A percentile compares a stretch with the other conserved stretches of the same genome.
phyloP scores from a whole-genome alignment of 2,113 vertebrate species.

The Orcinus orca region DNA sequence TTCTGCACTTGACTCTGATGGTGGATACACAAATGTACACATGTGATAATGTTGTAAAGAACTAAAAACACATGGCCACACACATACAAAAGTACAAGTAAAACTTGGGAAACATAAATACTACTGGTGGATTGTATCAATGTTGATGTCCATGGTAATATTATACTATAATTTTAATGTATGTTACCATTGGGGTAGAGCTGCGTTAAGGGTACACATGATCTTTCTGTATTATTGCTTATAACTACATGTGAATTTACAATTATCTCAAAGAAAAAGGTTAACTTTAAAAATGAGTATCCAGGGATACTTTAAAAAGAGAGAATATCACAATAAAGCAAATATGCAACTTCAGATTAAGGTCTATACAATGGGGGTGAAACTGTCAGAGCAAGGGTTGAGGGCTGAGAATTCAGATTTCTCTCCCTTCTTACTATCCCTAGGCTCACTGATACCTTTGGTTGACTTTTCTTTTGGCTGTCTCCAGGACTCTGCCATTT shows the following conservation, averaged over 20 bases:
- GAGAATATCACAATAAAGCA: background rate
- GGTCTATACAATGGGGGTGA: background rate
- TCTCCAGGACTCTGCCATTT: background rate
- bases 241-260: background rate
- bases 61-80: background rate
- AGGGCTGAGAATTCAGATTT: background rate
- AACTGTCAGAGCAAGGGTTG: background rate
- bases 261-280: background rate
- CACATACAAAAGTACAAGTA: background rate
- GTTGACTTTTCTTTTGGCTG: background rate
- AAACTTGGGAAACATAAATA: background rate
- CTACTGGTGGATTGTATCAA: background rate
- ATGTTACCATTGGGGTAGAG: background rate
- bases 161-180: background rate
- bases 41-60: background rate
- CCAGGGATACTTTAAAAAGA: background rate
- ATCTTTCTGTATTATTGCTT: background rate
- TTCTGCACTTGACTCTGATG: background rate
- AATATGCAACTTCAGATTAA: background rate
- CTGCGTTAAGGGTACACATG: background rate
- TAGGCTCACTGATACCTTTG: background rate
- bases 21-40: background rate
- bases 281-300: background rate
- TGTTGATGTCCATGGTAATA: background rate
- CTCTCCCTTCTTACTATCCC: background rate